Evolutionary conservation across 2,113 vertebrate genomes (phyloP).

Genomic region (Eublepharis macularius): DNA sequence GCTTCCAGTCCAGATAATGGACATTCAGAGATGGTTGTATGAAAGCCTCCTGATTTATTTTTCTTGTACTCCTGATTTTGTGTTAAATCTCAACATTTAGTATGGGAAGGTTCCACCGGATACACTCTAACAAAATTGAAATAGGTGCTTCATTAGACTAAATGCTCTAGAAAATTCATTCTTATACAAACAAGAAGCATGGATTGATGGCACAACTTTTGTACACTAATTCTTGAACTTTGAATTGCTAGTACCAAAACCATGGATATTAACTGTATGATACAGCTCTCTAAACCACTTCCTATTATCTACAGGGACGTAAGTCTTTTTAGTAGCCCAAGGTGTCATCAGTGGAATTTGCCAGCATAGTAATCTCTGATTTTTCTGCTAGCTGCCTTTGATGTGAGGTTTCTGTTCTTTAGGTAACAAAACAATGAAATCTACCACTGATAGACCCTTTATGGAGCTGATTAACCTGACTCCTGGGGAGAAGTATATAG

Average conservation of each 20-base stretch:
- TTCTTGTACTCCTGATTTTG: not conserved
- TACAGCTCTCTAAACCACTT: not conserved
- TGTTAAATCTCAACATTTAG: not conserved
- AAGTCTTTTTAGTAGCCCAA: not conserved
- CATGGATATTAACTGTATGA: not conserved
- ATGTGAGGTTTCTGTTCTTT: constrained; percentile 81
- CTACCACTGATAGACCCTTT: constrained; percentile 81
- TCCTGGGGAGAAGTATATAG: constrained; percentile 89
- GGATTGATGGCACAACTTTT: not conserved
- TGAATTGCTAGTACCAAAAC: not conserved
- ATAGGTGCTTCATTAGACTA: not conserved
- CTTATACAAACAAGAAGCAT: not conserved
- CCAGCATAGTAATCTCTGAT: not conserved
- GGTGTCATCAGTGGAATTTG: not conserved
- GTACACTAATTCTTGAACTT: not conserved
- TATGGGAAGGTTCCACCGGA: not conserved
- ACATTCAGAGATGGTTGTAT: not conserved
- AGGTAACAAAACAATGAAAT: constrained; percentile 91
- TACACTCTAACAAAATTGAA: not conserved
- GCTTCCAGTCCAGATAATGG: not conserved
- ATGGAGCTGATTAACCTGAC: constrained; percentile 89
- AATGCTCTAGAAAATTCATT: not conserved
- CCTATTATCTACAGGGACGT: not conserved
- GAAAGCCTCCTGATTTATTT: not conserved
- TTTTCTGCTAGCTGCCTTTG: constrained; percentile 60